Evolutionary conservation across 2,113 vertebrate species (phyloP).

Genomic region (Lepus timidus): DNA sequence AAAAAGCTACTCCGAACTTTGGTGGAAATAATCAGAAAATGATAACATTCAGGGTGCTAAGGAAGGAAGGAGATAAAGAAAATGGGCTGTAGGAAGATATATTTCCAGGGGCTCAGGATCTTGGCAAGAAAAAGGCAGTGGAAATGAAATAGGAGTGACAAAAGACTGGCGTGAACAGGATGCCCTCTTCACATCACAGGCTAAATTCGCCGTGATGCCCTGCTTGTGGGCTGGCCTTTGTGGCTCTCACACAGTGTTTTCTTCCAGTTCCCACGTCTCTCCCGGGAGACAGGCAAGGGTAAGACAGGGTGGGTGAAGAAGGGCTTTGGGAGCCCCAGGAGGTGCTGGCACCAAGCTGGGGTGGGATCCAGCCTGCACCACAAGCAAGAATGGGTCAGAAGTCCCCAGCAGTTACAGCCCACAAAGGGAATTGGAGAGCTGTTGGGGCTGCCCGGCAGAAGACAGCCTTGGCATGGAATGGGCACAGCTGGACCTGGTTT

Average conservation of each 20-base stretch:
- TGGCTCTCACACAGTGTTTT: accelerated
- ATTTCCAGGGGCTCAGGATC: conserved; percentile 60
- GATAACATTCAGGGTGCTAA: conserved; percentile 71
- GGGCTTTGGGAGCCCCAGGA: background rate
- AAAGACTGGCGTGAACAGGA: conserved; percentile 33
- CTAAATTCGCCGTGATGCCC: background rate
- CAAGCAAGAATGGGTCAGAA: conserved; percentile 25
- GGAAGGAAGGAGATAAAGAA: conserved; percentile 80
- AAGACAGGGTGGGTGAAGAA: background rate
- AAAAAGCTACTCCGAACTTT: conserved; percentile 44
- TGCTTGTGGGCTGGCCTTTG: background rate
- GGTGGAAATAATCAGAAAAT: conserved; percentile 39
- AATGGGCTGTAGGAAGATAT: conserved; percentile 62
- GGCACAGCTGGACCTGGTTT: background rate
- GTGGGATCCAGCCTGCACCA: background rate
- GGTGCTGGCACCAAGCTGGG: background rate
- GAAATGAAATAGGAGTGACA: conserved; percentile 55
- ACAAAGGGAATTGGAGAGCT: background rate
- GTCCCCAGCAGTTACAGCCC: background rate
- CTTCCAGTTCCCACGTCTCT: background rate
- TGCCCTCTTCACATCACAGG: conserved; percentile 35
- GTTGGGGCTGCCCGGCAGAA: background rate
- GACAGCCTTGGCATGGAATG: background rate
- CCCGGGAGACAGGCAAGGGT: background rate
- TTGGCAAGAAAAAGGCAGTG: conserved; percentile 69